A percentile compares a stretch with the other conserved stretches of the same genome.
Evolutionary conservation across 2,888 invertebrate genomes (phyloP).

Genomic region (Ceraclea dissimilis): DNA sequence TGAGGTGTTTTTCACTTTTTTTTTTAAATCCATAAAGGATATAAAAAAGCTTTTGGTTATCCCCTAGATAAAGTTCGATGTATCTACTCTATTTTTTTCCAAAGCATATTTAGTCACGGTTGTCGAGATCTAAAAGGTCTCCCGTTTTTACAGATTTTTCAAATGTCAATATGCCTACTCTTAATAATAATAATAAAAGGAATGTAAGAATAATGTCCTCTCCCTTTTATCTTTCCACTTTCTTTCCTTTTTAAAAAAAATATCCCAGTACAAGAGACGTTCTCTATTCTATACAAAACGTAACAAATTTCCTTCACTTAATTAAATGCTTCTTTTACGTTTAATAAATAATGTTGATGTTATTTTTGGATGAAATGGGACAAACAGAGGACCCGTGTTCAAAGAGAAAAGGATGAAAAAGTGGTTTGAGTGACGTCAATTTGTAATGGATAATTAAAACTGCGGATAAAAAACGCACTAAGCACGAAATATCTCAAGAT

Average conservation of each 20-base stretch:
- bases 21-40: no score
- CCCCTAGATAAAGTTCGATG: no score
- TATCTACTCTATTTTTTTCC: no score
- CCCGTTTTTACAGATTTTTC: no score
- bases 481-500: background rate
- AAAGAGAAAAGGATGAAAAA: background rate
- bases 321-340: conserved; percentile 5
- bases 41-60: no score
- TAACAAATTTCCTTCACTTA: conserved; percentile 6
- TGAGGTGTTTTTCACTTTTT: no score
- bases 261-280: no score
- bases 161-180: no score
- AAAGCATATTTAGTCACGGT: no score
- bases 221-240: background rate
- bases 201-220: background rate
- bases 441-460: background rate
- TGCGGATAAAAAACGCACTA: background rate
- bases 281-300: background rate
- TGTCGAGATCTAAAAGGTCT: no score
- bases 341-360: conserved; percentile 1
- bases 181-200: background rate
- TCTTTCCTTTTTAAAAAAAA: background rate
- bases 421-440: background rate
- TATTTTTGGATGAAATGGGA: background rate
- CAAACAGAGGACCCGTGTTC: background rate